Base-by-base conservation (phyloP, 2,113 vertebrate genomes). In the Coptodon rendalli region DNA sequence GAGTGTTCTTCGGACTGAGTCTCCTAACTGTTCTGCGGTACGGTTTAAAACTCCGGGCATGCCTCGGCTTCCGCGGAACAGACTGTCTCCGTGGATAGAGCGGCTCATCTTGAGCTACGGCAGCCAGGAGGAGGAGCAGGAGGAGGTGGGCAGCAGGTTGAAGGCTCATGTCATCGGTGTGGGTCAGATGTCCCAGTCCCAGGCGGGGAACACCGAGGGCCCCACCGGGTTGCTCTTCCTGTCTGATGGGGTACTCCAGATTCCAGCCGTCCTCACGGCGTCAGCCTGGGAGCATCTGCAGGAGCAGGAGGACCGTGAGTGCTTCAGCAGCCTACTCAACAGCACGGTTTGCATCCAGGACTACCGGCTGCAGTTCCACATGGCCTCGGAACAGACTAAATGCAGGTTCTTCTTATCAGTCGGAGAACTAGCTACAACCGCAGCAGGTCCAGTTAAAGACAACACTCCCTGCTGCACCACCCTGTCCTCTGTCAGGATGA, bases 81-180 rank as follows among this genome's bases (percentile, higher is more conserved):
- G 12, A 9, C 54, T 92, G 36, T 34, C 56, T 22, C 94, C 95
- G 0, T 96, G 94, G 94, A 93, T 96, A 9, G 92, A 95, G 71
- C 48, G 5, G 1, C 71, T 95, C 68, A 89, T 96, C 76, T 83
- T 87, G 31, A 80, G 68, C 3, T 88, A 92, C n/a, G 82, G 48
- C 81, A 10, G 9, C 4, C 34, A 16, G 27, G 81, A 87, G 52
- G 63, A 11, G 31, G 4, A 13, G 61, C 61, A 66, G 6, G 34
- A 66, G 5, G 78, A 31, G 4, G 43, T 9, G 9, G 6, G 48
- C 34, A 22, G 56, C 14, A 45, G 17, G 6, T 86, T 95, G 16
- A 94, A 66, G 90, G 94, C 94, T 34, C 81, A 92, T 9, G 94
- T 95, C 22, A 57, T 93, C 34, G 87, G 80, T 7, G 86, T 94